Evolutionary conservation across 1,140 invertebrate species (phyloP), one percentile per base, ranked within the genome.

Genomic region (Agraylea sexmaculata): DNA sequence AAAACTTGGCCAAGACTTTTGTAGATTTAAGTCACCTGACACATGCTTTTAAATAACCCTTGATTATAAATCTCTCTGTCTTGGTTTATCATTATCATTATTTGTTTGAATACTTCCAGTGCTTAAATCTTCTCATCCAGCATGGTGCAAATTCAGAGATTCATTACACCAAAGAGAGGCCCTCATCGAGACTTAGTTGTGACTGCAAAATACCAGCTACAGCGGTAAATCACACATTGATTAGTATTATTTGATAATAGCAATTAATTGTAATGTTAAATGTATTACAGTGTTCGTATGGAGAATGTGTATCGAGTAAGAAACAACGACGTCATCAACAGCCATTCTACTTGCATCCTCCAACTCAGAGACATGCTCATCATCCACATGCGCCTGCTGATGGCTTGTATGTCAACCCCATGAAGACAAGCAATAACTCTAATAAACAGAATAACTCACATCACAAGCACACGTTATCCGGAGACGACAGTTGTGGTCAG

Each of bases 381-480:
- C 17, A 3, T 56, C 53, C 52, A 20, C 56, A 63, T n/a, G 68
- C 70, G 21, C 78, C 79, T 1, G 77, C 81, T 38, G 80, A 85
- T 55, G 83, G 83, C 0, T 69, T 85, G 7, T 85, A 85, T 55
- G 77, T 85, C 43, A 87, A 87, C 55, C 82, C 82, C 0, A 84
- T 84, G 80, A 74, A 69, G 17, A 68, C 65, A 29, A 57, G 56
- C 19, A 12, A 25, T 12, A 12, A 25, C 23, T 8, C 23, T 12
- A 8, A 12, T 12, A 25, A 12, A 8, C 7, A 25, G 47, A 56
- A 36, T 56, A 51, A n/a, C 40, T 51, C 54, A 10, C 54, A 54
- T 5, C 55, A 53, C 36, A 59, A 52, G 22, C 59, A 54, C 44
- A 39, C 41, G 11, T 64, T 60, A 12, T 64, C 62, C 0, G 65